A percentile compares a stretch with the other conserved stretches of the same genome.
phyloP scores from a whole-genome alignment of 2,888 invertebrate genomes.

The Blera fallax region DNA sequence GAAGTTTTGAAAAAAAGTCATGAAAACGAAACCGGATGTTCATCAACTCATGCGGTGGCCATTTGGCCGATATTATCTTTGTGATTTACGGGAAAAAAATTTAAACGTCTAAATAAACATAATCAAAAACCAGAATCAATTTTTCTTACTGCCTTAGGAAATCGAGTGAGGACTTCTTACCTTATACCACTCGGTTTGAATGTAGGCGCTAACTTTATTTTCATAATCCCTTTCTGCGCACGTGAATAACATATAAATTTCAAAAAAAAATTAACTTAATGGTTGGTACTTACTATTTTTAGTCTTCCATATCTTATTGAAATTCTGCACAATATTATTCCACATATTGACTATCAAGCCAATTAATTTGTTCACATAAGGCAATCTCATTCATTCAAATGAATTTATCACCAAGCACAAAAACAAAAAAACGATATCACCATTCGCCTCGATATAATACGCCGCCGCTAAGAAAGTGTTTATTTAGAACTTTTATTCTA shows the following conservation, averaged over 20 bases:
- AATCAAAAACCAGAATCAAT: too few species aligned
- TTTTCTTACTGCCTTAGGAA: too few species aligned
- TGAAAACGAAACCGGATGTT: too few species aligned
- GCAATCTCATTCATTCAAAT: slow-evolving; percentile 67
- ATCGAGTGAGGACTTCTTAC: too few species aligned
- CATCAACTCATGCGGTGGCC: too few species aligned
- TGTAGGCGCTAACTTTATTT: too few species aligned
- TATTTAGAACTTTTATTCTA: not conserved
- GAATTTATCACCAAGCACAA: slow-evolving; percentile 44
- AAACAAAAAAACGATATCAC: slow-evolving; percentile 30
- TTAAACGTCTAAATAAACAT: too few species aligned
- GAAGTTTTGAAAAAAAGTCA: too few species aligned
- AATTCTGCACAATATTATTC: slow-evolving; percentile 72
- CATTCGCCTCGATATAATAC: slow-evolving; percentile 23
- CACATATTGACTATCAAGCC: slow-evolving; percentile 66
- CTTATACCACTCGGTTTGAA: too few species aligned
- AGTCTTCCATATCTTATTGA: slow-evolving; percentile 69
- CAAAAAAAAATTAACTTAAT: slow-evolving; percentile 25
- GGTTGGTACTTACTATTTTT: slow-evolving; percentile 55
- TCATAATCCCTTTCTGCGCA: not conserved
- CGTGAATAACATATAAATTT: not conserved
- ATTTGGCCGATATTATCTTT: too few species aligned
- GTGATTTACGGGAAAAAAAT: too few species aligned
- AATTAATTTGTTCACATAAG: slow-evolving; percentile 54
- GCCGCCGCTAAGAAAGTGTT: slow-evolving; percentile 2